phyloP scores from a whole-genome alignment of 2,888 invertebrate species.

The Hecatera dysodea region DNA sequence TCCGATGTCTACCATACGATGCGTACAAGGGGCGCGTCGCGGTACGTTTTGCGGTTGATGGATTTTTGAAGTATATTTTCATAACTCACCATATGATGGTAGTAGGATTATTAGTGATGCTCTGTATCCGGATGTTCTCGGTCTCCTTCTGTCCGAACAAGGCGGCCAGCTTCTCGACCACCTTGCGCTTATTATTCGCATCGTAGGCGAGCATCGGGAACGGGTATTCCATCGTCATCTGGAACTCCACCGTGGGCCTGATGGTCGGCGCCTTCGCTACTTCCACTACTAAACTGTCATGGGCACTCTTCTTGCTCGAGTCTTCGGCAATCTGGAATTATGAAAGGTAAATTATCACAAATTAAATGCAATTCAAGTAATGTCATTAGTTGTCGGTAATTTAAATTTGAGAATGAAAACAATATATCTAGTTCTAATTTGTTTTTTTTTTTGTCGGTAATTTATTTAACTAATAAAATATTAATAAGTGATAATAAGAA shows the following conservation, averaged over 20 bases:
- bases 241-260: constrained; percentile 94
- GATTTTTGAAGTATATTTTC: no score
- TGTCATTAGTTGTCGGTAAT: no score
- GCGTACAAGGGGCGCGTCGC: no score
- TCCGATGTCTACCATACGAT: no score
- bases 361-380: background rate
- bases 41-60: no score
- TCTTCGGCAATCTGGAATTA: constrained; percentile 92
- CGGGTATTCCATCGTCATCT: constrained; percentile 94
- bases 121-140: constrained; percentile 93
- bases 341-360: no score
- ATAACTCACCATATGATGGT: constrained; percentile 92
- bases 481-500: no score
- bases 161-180: constrained; percentile 94
- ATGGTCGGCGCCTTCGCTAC: constrained; percentile 92
- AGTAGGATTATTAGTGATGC: constrained; percentile 92
- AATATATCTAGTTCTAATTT: no score
- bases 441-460: no score
- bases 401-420: no score
- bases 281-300: constrained; percentile 95
- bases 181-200: constrained; percentile 94
- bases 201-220: constrained; percentile 93
- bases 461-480: no score
- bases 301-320: constrained; percentile 93
- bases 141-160: constrained; percentile 95